A percentile compares a stretch with the other conserved stretches of the same genome.
Evolutionary conservation across 64 coral and sea anemone genomes (phyloP).

Genomic region (Montipora cactus): DNA sequence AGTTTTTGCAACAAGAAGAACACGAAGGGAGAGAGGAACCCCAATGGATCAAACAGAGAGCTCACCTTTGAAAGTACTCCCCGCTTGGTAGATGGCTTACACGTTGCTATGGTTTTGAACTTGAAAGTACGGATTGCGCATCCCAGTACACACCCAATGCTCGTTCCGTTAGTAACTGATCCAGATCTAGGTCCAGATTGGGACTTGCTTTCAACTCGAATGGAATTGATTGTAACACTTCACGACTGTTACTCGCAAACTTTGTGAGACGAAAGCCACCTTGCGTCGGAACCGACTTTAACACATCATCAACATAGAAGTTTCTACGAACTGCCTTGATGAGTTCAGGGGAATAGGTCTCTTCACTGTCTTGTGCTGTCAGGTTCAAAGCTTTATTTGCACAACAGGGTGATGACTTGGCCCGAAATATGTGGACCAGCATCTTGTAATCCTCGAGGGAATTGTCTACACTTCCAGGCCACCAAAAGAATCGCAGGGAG

Average conservation of each 20-base stretch:
- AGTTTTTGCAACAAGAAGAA: slow-evolving; percentile 56
- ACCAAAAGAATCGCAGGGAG: slow-evolving; percentile 29
- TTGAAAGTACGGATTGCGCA: slow-evolving; percentile 26
- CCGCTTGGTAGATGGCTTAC: slow-evolving; percentile 46
- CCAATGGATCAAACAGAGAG: slow-evolving; percentile 63
- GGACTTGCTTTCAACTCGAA: slow-evolving; percentile 27
- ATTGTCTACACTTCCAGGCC: neutral
- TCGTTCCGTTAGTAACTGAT: slow-evolving; percentile 47
- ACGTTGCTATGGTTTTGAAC: slow-evolving; percentile 2
- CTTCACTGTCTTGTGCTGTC: slow-evolving; percentile 54
- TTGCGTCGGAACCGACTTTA: slow-evolving; percentile 18
- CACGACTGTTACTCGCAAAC: slow-evolving; percentile 46
- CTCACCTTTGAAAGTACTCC: slow-evolving; percentile 45
- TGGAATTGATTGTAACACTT: slow-evolving; percentile 26
- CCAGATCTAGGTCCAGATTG: slow-evolving; percentile 40
- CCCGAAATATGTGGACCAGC: slow-evolving; percentile 44
- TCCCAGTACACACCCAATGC: slow-evolving; percentile 63
- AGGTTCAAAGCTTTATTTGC: neutral
- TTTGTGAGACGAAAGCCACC: slow-evolving; percentile 66
- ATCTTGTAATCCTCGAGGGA: slow-evolving; percentile 20
- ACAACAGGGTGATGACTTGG: slow-evolving; percentile 43
- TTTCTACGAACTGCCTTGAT: slow-evolving; percentile 26
- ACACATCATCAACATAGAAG: slow-evolving; percentile 58
- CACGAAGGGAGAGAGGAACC: slow-evolving; percentile 49
- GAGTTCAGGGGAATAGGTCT: neutral